Evolutionary conservation across 1,140 invertebrate species (phyloP).

Genomic region (Diprion similis): DNA sequence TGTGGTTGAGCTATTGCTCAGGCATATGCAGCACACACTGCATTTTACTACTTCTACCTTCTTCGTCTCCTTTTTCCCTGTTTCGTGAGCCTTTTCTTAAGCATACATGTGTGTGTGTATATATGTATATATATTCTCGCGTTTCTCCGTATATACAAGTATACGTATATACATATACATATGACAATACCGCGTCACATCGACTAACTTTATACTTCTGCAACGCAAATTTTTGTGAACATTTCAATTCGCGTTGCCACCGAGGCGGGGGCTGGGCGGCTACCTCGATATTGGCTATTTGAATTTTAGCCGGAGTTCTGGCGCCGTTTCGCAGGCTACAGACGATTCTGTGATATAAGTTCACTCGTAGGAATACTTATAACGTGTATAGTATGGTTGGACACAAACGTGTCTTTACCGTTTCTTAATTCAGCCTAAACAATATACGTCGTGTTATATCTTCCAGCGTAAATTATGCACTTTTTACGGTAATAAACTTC

Average conservation of each 20-base stretch:
- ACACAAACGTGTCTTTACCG: not conserved
- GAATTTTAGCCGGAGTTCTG: not conserved
- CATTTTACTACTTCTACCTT: not conserved
- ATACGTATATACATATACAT: too few relatives aligned
- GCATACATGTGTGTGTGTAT: too few relatives aligned
- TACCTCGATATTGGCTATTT: slow-evolving; percentile 7
- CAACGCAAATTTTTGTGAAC: not conserved
- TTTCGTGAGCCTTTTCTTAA: too few relatives aligned
- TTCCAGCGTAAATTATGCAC: not conserved
- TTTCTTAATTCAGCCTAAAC: not conserved
- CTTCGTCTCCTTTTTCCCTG: too few relatives aligned
- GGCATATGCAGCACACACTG: not conserved
- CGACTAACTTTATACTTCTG: not conserved
- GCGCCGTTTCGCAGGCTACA: not conserved
- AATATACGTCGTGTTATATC: not conserved
- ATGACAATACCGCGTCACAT: not conserved
- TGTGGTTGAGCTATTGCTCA: not conserved
- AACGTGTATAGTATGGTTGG: too few relatives aligned
- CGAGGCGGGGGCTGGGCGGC: not conserved
- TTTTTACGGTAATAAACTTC: not conserved
- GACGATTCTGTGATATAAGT: not conserved
- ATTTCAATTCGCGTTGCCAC: not conserved
- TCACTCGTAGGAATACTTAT: not conserved
- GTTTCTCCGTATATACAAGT: too few relatives aligned
- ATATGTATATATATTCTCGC: too few relatives aligned